phyloP scores from a whole-genome alignment of 2,113 vertebrate species.

The Tychaedon coryphoeus region DNA sequence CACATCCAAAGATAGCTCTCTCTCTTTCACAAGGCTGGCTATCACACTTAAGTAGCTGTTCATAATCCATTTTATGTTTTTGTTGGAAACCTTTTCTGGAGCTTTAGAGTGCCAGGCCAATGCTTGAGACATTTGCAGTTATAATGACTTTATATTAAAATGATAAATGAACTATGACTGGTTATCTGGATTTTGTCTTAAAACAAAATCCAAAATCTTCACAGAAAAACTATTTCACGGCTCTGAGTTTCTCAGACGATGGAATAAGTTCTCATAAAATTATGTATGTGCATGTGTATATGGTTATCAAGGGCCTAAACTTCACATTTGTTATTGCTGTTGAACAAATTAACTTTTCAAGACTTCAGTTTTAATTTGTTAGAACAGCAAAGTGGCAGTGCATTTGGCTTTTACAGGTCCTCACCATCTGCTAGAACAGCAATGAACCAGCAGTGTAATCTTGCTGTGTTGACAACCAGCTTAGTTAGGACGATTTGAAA shows the following conservation, averaged over 20 bases:
- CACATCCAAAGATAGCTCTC: not conserved
- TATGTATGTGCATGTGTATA: not conserved
- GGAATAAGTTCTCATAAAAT: not conserved
- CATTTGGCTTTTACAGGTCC: not conserved
- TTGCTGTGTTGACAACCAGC: conserved; percentile 3
- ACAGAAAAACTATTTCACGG: not conserved
- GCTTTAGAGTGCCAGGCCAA: not conserved
- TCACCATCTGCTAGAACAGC: not conserved
- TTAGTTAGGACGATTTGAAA: conserved; percentile 8
- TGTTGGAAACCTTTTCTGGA: not conserved
- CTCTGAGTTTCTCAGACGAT: not conserved
- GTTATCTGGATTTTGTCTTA: not conserved
- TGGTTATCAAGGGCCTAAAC: not conserved
- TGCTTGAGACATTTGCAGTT: not conserved
- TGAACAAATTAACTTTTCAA: conserved; percentile 12
- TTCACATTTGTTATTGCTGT: not conserved
- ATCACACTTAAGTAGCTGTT: not conserved
- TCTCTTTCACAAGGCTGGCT: not conserved
- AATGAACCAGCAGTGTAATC: not conserved
- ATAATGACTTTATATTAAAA: not conserved
- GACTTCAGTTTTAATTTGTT: conserved; percentile 20
- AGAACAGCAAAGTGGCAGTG: not conserved
- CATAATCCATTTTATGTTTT: not conserved
- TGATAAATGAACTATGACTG: not conserved
- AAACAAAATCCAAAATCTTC: not conserved